Evolutionary conservation across 53 echinoderm and acorn worm species (phyloP), one percentile per base, ranked within the genome.

Genomic region (Holothuria scabra): DNA sequence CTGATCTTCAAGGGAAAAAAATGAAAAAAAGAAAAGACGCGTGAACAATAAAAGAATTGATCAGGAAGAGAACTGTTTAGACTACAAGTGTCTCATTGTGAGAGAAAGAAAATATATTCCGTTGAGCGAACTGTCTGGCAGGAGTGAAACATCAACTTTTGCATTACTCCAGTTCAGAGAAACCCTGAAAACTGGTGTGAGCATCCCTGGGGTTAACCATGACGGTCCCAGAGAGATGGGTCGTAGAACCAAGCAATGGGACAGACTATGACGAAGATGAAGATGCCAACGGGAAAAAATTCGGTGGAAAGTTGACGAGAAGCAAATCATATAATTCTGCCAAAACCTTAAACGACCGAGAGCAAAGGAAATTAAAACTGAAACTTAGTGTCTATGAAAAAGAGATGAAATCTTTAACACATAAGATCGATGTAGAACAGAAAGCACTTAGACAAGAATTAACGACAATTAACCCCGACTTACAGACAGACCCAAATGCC

Each of bases 331-430:
- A 80, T 56, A 84, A 35, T 24, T 85, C 92, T 10, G 95, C 95
- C 14, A 95, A 95, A 79, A 95, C 90, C 0, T 59, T 95, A 34
- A 95, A 95, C 55, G 95, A 95, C 62, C 70, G 89, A 12, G 95
- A 93, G 62, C 91, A 95, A 46, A 67, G 93, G 24, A 72, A 90
- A 48, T 64, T 95, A 10, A 31, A 26, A 20, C 64, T 92, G 24
- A 93, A 86, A 22, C 48, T 93, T 38, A 84, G 81, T 56, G 72
- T 85, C 71, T 86, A 79, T 28, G 88, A 93, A 63, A 95, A 88
- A 59, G 93, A 95, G 66, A 81, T 88, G 56, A 90, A 86, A 20
- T 31, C 80, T 18, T 35, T 82, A 21, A 84, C 84, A 5, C 89
- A 95, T 41, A 88, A 86, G 62, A 76, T 95, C 28, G 85, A 90